A percentile compares a stretch with the other conserved stretches of the same genome.
These are phyloP conservation scores for Empis stercorea DNA, from an alignment of 2,888 invertebrate genomes.

Conservation along the genomic window DNA sequence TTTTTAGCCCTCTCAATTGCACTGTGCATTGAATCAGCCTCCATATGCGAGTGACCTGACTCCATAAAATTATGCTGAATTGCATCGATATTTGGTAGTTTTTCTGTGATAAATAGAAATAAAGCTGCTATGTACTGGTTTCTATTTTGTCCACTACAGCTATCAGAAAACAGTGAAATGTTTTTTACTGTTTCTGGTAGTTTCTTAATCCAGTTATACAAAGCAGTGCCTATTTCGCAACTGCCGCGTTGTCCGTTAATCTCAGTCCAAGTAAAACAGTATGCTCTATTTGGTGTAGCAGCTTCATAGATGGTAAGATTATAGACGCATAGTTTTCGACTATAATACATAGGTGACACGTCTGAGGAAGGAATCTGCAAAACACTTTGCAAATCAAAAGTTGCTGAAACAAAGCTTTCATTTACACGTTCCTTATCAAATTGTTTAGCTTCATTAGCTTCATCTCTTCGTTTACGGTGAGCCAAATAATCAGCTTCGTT, in stretches of 20 bases:
- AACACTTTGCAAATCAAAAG: conserved; percentile 22
- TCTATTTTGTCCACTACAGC: conserved; percentile 17
- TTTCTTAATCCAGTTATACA: conserved; percentile 13
- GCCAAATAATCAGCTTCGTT: conserved; percentile 2
- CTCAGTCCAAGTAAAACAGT: conserved; percentile 18
- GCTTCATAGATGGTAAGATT: conserved; percentile 24
- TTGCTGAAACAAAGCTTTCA: conserved; percentile 16
- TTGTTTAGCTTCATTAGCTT: conserved; percentile 3
- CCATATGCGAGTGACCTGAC: conserved; percentile 13
- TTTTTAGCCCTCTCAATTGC: background rate
- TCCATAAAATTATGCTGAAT: conserved; percentile 18
- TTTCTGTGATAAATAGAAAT: conserved; percentile 10
- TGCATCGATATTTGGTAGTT: conserved; percentile 11
- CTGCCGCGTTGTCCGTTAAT: conserved; percentile 3
- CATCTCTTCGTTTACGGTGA: conserved; percentile 3
- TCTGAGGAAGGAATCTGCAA: conserved; percentile 21
- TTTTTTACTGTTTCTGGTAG: conserved; percentile 2
- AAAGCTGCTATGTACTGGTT: conserved; percentile 15
- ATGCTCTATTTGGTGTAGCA: conserved; percentile 8
- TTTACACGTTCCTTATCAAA: background rate
- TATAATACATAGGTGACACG: conserved; percentile 21
- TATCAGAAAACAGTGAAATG: conserved; percentile 13
- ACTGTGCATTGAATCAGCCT: conserved; percentile 5
- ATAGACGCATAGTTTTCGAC: conserved; percentile 19
- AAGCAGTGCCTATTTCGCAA: conserved; percentile 17